These are phyloP conservation scores for Bradysia coprophila DNA, from an alignment of 1,140 invertebrate species.

Conservation along the genomic window DNA sequence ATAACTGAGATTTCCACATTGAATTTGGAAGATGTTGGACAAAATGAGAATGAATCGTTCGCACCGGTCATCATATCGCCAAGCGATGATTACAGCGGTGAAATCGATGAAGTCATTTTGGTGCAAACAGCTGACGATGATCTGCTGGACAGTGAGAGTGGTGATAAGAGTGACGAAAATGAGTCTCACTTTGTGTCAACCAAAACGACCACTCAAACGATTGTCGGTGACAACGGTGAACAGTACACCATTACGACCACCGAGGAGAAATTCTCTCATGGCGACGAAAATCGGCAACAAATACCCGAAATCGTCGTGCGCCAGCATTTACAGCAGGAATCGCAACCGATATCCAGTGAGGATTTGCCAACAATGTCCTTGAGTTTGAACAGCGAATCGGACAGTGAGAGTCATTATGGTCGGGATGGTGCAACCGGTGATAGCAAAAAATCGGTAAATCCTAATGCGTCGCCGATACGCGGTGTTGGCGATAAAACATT, in stretches of 20 bases:
- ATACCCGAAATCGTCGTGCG: constrained; percentile 4
- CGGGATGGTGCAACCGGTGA: too few relatives aligned
- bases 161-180: neutral
- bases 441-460: constrained; percentile 12
- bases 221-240: neutral
- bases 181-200: neutral
- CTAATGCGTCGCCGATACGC: neutral
- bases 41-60: neutral
- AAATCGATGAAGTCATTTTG: neutral
- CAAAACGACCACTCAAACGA: neutral
- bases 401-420: constrained; percentile 17
- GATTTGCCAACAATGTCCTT: constrained; percentile 6
- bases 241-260: neutral
- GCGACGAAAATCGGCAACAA: too few relatives aligned
- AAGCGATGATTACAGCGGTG: neutral
- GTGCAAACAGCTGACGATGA: neutral
- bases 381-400: constrained; percentile 18
- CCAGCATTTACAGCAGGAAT: constrained; percentile 7
- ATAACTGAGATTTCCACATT: neutral
- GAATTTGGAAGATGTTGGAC: neutral
- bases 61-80: neutral
- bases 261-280: too few relatives aligned
- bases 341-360: constrained; percentile 9
- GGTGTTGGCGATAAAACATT: constrained; percentile 23
- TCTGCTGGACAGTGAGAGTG: neutral